A percentile compares a stretch with the other conserved stretches of the same genome.
These are phyloP conservation scores for Chironomus riparius DNA, from an alignment of 2,888 invertebrate genomes.

Conservation along the genomic window DNA sequence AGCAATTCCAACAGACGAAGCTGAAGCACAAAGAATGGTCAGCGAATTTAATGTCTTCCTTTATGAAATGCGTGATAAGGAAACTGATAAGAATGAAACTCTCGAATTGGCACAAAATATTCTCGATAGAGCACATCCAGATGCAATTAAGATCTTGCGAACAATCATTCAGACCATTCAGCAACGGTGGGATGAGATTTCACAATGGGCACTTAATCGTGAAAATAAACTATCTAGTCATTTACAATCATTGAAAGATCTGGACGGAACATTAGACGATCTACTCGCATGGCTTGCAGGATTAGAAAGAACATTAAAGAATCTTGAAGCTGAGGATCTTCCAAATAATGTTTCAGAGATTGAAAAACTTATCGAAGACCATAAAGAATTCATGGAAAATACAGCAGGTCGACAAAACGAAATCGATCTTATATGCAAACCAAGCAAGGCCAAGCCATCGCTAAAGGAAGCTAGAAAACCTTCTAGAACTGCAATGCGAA, in stretches of 20 bases:
- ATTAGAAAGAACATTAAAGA: slow-evolving; percentile 72
- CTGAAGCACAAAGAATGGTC: slow-evolving; percentile 72
- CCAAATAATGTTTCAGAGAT: slow-evolving; percentile 83
- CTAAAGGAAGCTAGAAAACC: slow-evolving; percentile 50
- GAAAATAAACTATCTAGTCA: slow-evolving; percentile 77
- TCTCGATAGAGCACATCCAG: slow-evolving; percentile 85
- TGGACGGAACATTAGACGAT: slow-evolving; percentile 85
- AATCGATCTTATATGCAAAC: slow-evolving; percentile 91
- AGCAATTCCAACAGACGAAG: slow-evolving; percentile 84
- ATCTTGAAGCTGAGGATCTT: slow-evolving; percentile 77
- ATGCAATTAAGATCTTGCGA: slow-evolving; percentile 94
- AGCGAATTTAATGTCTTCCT: slow-evolving; percentile 80
- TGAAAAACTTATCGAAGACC: slow-evolving; percentile 83
- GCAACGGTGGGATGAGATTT: slow-evolving; percentile 91
- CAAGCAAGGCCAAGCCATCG: slow-evolving; percentile 60
- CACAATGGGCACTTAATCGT: slow-evolving; percentile 84
- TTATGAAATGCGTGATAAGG: slow-evolving; percentile 72
- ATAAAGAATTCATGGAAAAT: slow-evolving; percentile 93
- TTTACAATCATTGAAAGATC: slow-evolving; percentile 71
- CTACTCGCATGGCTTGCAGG: slow-evolving; percentile 88
- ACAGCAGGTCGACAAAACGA: slow-evolving; percentile 87
- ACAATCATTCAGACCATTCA: slow-evolving; percentile 98
- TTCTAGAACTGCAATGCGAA: slow-evolving; percentile 46
- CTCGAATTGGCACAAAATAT: slow-evolving; percentile 81
- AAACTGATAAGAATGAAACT: slow-evolving; percentile 77